Conservation (phyloP, 2,113 vertebrate genomes). For the Piaya cayana region DNA sequence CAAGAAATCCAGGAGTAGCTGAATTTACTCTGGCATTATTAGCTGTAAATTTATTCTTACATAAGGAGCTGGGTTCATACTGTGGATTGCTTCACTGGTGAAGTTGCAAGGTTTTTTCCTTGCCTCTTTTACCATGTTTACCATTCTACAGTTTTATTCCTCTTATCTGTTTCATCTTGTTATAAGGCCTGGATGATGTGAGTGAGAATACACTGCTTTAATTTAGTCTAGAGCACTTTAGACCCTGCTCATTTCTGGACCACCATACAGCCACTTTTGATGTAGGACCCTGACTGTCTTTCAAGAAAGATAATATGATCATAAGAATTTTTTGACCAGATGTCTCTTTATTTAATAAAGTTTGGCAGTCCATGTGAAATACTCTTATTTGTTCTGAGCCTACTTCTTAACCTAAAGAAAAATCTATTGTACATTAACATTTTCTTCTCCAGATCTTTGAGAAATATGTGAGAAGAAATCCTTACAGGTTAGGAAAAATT, state of each 20-base stretch:
- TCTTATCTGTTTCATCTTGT: not conserved
- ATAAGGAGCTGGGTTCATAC: not conserved
- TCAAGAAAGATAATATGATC: not conserved
- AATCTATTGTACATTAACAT: not conserved
- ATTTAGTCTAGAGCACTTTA: not conserved
- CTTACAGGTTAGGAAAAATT: not conserved
- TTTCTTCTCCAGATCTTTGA: not conserved
- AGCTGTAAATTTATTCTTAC: not conserved
- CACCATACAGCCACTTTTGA: not conserved
- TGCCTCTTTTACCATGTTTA: not conserved
- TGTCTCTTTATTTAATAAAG: not conserved
- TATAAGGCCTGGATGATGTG: not conserved
- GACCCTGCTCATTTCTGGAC: not conserved
- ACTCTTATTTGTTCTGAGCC: not conserved
- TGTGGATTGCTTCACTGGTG: not conserved
- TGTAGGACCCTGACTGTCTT: not conserved
- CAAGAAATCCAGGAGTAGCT: not conserved
- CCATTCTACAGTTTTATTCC: not conserved
- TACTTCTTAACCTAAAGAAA: not conserved
- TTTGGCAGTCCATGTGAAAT: not conserved
- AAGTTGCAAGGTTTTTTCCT: not conserved
- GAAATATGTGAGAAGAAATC: not conserved
- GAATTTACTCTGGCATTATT: not conserved
- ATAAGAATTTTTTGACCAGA: not conserved
- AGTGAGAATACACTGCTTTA: not conserved